Conservation (phyloP, 2,888 invertebrate species). For the Lithosia quadra region DNA sequence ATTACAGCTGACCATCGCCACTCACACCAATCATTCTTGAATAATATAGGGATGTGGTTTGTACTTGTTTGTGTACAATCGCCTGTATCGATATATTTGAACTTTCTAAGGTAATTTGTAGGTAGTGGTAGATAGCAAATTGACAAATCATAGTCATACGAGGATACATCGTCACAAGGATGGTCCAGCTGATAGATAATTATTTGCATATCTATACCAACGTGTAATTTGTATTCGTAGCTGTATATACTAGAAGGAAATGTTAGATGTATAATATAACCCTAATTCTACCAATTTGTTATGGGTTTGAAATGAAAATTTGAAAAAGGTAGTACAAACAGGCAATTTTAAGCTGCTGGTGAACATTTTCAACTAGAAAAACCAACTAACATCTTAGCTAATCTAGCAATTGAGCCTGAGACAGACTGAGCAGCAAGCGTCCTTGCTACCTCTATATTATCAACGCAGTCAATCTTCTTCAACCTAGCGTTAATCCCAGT, state of each 20-base stretch:
- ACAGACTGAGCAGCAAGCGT: not conserved
- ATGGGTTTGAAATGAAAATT: not conserved
- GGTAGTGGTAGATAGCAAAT: no score
- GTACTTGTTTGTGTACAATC: not conserved
- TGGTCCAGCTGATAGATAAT: not conserved
- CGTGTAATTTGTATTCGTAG: no score
- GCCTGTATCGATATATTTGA: not conserved
- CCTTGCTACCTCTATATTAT: not conserved
- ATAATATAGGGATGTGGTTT: constrained; percentile 39
- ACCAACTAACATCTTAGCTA: not conserved
- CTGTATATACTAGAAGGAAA: no score
- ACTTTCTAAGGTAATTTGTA: not conserved
- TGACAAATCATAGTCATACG: not conserved
- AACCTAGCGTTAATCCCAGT: no score
- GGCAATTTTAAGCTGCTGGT: no score
- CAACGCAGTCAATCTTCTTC: no score
- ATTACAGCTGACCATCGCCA: constrained; percentile 61
- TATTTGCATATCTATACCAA: not conserved
- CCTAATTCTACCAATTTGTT: not conserved
- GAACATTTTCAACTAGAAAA: no score
- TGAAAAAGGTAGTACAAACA: no score
- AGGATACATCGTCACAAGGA: not conserved
- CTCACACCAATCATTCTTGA: constrained; percentile 49
- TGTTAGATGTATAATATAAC: no score
- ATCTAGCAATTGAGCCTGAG: not conserved